Base-by-base conservation (phyloP, 53 echinoderm and acorn worm genomes). In the Crossaster papposus region DNA sequence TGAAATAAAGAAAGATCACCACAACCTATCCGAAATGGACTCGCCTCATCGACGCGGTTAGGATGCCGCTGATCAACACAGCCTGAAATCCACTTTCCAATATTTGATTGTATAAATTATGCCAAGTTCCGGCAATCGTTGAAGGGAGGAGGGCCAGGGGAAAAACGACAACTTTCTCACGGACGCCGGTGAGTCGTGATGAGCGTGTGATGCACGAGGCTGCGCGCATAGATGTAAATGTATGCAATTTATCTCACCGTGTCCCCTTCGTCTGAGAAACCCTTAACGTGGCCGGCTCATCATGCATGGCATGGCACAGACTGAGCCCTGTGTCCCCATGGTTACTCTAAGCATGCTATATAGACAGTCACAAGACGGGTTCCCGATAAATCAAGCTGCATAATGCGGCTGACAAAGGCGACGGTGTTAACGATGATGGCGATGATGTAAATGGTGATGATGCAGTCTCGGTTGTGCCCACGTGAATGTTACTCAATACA, bases 91-190 rank as follows among this genome's bases (percentile, higher is more conserved):
- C n/a, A 68, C 28, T 68, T 23, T 68, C 68, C 28, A 68, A 68
- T 68, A 68, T 68, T 68, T 68, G 68, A 26, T 68, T 28, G 68
- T 68, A 68, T 68, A 68, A 68, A 68, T 68, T 68, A 68, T 68
- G 68, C 24, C 68, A 68, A 68, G 68, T 68, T 28, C 68, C 28
- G 68, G 28, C 28, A 17, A 28, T 68, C 68, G 68, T 68, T 68
- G 28, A 23, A 17, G 62, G 30, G 28, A 68, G 28, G 28, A n/a
- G n/a, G n/a, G n/a, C n/a, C n/a, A n/a, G n/a, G 68, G 68, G 4
- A 58, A 58, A 58, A 58, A 58, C 22, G 22, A 58, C 44, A 44
- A 44, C 62, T 68, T n/a, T 3, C 28, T 28, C n/a, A n/a, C n/a
- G n/a, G n/a, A n/a, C 68, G 68, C 28, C 68, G 58, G 22, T 58